These are phyloP conservation scores for Camponotus pennsylvanicus DNA, from an alignment of 1,140 invertebrate species.

Conservation along the genomic window DNA sequence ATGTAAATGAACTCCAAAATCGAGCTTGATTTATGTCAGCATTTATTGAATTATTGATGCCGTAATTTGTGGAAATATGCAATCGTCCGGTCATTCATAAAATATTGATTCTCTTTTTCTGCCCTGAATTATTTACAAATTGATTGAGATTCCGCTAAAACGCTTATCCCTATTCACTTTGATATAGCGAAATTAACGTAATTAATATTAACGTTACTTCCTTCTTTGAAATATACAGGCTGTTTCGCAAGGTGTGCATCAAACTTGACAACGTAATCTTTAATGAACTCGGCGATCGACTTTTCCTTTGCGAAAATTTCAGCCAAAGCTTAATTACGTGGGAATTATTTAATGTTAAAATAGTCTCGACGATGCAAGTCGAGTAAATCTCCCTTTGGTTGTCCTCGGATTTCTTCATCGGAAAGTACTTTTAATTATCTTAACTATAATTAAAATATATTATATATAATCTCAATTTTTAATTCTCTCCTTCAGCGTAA, in stretches of 20 bases:
- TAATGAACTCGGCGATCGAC: slow-evolving; percentile 2
- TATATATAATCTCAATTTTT: not conserved
- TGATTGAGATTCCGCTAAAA: slow-evolving; percentile 24
- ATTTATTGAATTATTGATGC: slow-evolving; percentile 34
- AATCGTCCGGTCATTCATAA: not conserved
- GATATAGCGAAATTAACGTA: not conserved
- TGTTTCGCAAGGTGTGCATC: not conserved
- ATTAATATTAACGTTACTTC: slow-evolving; percentile 38
- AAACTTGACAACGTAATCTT: slow-evolving; percentile 45
- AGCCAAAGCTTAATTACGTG: slow-evolving; percentile 5
- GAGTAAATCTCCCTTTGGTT: not conserved
- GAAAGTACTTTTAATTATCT: not conserved
- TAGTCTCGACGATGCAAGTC: not conserved
- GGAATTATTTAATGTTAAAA: slow-evolving; percentile 7
- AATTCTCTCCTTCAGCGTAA: not conserved
- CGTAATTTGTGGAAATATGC: not conserved
- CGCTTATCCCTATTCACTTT: slow-evolving; percentile 19
- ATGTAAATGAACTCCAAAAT: slow-evolving; percentile 42
- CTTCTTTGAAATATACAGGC: not conserved
- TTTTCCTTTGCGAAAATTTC: slow-evolving; percentile 15
- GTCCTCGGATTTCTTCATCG: not conserved
- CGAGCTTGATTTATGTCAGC: not conserved
- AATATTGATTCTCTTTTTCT: slow-evolving; percentile 32
- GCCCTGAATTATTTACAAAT: slow-evolving; percentile 10
- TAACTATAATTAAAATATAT: not conserved